Evolutionary conservation across 2,113 vertebrate species (phyloP).

Genomic region (Ceyx melanurus): DNA sequence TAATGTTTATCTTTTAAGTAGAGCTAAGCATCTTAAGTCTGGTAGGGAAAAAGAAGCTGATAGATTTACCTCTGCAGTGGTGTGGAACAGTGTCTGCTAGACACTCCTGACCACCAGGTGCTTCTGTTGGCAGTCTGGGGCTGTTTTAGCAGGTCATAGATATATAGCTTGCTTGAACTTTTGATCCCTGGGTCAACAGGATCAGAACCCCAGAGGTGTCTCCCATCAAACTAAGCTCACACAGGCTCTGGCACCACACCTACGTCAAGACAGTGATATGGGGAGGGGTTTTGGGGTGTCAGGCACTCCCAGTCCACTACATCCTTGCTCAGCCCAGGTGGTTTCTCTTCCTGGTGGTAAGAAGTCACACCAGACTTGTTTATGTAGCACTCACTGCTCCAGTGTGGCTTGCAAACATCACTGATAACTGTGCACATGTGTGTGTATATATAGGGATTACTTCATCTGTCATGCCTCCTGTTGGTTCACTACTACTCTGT

Average conservation of each 20-base stretch:
- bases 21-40: not conserved
- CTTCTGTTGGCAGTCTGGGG: not conserved
- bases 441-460: not conserved
- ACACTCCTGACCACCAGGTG: not conserved
- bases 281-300: accelerated
- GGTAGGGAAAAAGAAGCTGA: not conserved
- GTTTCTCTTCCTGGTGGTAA: not conserved
- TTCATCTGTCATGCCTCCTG: not conserved
- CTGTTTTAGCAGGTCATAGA: not conserved
- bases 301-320: not conserved
- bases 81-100: not conserved
- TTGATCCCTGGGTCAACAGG: not conserved
- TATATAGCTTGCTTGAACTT: not conserved
- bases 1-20: not conserved
- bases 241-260: not conserved
- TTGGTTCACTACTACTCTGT: not conserved
- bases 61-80: not conserved
- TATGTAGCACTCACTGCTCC: not conserved
- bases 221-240: not conserved
- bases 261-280: accelerated
- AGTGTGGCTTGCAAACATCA: not conserved
- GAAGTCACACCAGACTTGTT: not conserved
- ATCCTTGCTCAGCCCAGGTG: not conserved
- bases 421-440: not conserved
- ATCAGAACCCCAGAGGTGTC: not conserved